Conservation (phyloP, 2,113 vertebrate genomes). For the Charina bottae region DNA sequence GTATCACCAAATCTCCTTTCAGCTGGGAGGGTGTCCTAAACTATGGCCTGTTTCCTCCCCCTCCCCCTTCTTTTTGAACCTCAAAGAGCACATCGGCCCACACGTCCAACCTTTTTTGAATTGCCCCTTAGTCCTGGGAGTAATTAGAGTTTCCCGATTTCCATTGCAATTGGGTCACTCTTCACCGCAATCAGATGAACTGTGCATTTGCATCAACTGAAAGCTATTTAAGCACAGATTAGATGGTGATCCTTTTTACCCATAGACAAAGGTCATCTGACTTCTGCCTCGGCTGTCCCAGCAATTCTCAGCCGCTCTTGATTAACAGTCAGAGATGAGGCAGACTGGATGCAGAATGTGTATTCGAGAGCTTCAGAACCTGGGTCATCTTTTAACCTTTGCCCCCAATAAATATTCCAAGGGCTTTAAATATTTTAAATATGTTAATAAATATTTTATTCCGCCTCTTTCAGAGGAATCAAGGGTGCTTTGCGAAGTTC, state of each 20-base stretch:
- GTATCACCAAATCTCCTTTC: neutral
- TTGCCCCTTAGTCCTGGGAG: slow-evolving; percentile 46
- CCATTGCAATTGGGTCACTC: slow-evolving; percentile 61
- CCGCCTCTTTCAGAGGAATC: slow-evolving; percentile 52
- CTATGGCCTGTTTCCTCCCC: neutral
- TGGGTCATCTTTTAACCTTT: slow-evolving; percentile 72
- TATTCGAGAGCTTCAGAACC: slow-evolving; percentile 70
- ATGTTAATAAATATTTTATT: slow-evolving; percentile 74
- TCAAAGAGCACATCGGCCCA: neutral
- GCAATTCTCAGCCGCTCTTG: slow-evolving; percentile 43
- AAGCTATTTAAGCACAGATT: slow-evolving; percentile 54
- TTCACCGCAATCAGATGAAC: slow-evolving; percentile 62
- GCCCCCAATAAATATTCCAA: slow-evolving; percentile 73
- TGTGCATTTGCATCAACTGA: slow-evolving; percentile 53
- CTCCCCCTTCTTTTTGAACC: neutral
- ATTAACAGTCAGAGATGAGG: slow-evolving; percentile 49
- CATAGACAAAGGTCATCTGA: slow-evolving; percentile 51
- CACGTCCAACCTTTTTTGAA: neutral
- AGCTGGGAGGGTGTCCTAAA: neutral
- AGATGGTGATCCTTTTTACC: slow-evolving; percentile 30
- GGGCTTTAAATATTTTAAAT: slow-evolving; percentile 70
- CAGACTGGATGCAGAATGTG: slow-evolving; percentile 68
- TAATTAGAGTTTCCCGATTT: slow-evolving; percentile 70
- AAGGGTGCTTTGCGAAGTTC: slow-evolving; percentile 45
- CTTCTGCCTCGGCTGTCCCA: slow-evolving; percentile 50